phyloP scores from a whole-genome alignment of 2,888 invertebrate genomes.

The Trichogramma evanescens region DNA sequence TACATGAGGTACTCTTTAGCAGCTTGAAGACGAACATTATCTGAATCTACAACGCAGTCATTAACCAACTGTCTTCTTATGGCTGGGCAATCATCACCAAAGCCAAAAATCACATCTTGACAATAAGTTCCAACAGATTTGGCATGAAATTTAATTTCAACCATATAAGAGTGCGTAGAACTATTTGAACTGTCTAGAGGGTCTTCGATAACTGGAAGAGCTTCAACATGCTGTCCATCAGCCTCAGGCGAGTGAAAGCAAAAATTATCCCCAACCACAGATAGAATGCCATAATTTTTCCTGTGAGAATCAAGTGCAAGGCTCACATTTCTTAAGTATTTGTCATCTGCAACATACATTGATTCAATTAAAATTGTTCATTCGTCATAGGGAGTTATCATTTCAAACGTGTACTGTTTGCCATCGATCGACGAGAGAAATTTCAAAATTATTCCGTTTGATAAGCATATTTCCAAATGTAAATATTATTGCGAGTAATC shows the following conservation, averaged over 20 bases:
- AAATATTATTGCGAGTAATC: too few species aligned
- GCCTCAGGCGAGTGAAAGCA: neutral
- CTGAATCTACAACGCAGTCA: constrained; percentile 66
- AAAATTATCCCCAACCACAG: constrained; percentile 23
- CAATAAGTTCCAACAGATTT: constrained; percentile 59
- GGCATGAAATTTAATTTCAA: constrained; percentile 11
- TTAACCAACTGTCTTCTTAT: constrained; percentile 65
- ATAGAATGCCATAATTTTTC: constrained; percentile 31
- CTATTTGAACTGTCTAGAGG: too few species aligned
- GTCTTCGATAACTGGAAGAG: neutral
- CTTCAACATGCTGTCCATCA: constrained; percentile 3
- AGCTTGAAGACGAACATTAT: constrained; percentile 59
- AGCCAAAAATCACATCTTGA: constrained; percentile 71
- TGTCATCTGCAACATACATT: constrained; percentile 25
- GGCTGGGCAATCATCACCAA: constrained; percentile 56
- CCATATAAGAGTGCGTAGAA: neutral
- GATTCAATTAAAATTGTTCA: too few species aligned
- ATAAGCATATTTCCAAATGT: too few species aligned
- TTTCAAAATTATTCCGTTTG: too few species aligned
- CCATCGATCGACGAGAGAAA: too few species aligned
- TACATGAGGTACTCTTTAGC: constrained; percentile 58
- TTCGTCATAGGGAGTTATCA: too few species aligned
- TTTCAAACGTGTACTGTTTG: too few species aligned
- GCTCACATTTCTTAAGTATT: constrained; percentile 29
- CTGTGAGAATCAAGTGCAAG: constrained; percentile 31